Conservation (phyloP, 2,888 invertebrate genomes). For the Drosophila ezoana region DNA sequence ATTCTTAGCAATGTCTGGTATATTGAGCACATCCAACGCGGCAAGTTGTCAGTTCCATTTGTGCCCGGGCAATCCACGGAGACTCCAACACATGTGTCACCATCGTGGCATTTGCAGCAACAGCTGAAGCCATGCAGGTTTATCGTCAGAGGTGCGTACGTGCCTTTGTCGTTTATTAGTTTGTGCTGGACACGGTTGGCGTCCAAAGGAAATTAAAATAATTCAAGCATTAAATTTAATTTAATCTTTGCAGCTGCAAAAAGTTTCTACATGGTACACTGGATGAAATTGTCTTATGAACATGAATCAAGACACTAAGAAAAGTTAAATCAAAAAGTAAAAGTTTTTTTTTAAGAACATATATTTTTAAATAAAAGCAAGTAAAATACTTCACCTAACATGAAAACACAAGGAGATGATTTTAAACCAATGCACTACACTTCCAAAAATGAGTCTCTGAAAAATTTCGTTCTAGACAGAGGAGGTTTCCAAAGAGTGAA, state of each 20-base stretch:
- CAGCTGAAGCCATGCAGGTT: slow-evolving; percentile 22
- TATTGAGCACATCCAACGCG: slow-evolving; percentile 1
- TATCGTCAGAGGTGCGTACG: slow-evolving; percentile 59
- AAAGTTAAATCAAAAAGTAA: background rate
- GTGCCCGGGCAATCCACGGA: slow-evolving; percentile 13
- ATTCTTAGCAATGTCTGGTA: background rate
- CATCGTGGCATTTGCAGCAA: slow-evolving; percentile 25
- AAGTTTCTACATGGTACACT: slow-evolving; percentile 18
- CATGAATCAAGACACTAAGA: background rate
- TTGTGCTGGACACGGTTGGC: slow-evolving; percentile 61
- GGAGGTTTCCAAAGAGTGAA: no score
- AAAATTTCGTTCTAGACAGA: no score
- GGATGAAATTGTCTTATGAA: slow-evolving; percentile 9
- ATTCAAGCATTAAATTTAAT: slow-evolving; percentile 71
- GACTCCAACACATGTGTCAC: slow-evolving; percentile 46
- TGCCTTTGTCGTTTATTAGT: slow-evolving; percentile 64
- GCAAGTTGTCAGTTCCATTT: slow-evolving; percentile 39
- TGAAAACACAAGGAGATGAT: background rate
- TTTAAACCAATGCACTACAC: no score
- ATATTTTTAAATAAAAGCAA: background rate
- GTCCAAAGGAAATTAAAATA: slow-evolving; percentile 72
- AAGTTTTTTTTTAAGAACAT: background rate
- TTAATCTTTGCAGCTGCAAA: slow-evolving; percentile 50
- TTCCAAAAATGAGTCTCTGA: no score
- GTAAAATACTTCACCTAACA: background rate